A percentile compares a stretch with the other conserved stretches of the same genome.
These are phyloP conservation scores for Polymixis flavicincta DNA, from an alignment of 2,888 invertebrate species.

Conservation along the genomic window DNA sequence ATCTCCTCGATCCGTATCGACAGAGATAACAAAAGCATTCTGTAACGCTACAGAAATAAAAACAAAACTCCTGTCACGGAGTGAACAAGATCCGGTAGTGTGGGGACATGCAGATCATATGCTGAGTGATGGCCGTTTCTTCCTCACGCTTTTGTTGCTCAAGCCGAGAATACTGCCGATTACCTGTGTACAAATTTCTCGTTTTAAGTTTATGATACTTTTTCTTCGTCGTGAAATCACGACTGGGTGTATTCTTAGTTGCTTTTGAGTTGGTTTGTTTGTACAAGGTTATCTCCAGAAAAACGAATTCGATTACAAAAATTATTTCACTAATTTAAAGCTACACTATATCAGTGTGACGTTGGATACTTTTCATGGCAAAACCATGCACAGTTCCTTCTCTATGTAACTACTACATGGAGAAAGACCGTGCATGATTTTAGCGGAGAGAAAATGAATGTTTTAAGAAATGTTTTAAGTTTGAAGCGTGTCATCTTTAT, in stretches of 20 bases:
- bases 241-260: background rate
- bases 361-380: too few species aligned
- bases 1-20: conserved; percentile 75
- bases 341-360: background rate
- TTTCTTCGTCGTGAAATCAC: background rate
- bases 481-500: background rate
- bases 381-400: background rate
- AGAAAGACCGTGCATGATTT: too few species aligned
- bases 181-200: conserved; percentile 80
- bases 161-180: conserved; percentile 95
- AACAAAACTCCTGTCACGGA: conserved; percentile 86
- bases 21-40: conserved; percentile 79
- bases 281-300: background rate
- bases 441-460: too few species aligned
- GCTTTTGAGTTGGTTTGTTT: background rate
- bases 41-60: conserved; percentile 79
- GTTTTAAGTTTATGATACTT: background rate
- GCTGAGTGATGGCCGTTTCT: conserved; percentile 94
- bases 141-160: conserved; percentile 94
- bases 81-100: conserved; percentile 78
- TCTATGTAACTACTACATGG: too few species aligned
- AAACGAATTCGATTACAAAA: background rate
- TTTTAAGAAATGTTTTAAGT: too few species aligned
- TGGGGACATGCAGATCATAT: conserved; percentile 89
- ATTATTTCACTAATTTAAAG: too few species aligned